Base-by-base conservation (phyloP, 2,113 vertebrate species). In the Perognathus longimembris region DNA sequence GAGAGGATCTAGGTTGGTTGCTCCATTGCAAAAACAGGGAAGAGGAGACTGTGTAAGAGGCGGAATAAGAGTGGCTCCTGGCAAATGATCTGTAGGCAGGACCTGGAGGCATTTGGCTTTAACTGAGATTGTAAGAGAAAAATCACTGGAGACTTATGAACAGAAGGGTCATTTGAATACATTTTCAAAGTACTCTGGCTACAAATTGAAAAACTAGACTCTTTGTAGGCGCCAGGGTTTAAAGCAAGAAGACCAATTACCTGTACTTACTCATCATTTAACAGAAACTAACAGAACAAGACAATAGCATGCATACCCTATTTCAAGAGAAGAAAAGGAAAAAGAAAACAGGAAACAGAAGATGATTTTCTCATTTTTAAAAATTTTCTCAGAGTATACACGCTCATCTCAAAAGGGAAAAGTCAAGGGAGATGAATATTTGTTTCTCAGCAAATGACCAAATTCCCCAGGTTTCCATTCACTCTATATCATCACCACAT, bases 161-260 rank as follows among this genome's bases (percentile, higher is more conserved):
- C 20, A 38, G 7, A 85, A 38, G 17, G 75, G 30, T 63, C 61
- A 94, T 93, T 50, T 94, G 83, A 88, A 86, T 73, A 54, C 78
- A 38, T 85, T 76, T 82, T 85, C 59, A 77, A 67, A 87, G 45
- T 66, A 69, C 22, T 71, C n/a, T 71, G 38, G 12, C 76, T 83
- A 83, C 6, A 38, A 76, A 69, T 88, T 94, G 91, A 61, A 86
- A 95, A 90, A 90, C 34, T 54, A 94, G 78, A 69, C 32, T 77
- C 22, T 32, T n/a, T 77, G 9, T 63, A 87, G 32, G 38, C 74
- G 7, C 18, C 78, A 79, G 61, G 21, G 38, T 83, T 92, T 61
- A 75, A 93, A 92, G 34, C 75, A 80, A 20, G 6, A 66, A 90
- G 77, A 75, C 34, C 73, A 92, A 89, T 87, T 85, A 91, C 88